Conservation (phyloP, 2,888 invertebrate species). For the Cheilosia soror region DNA sequence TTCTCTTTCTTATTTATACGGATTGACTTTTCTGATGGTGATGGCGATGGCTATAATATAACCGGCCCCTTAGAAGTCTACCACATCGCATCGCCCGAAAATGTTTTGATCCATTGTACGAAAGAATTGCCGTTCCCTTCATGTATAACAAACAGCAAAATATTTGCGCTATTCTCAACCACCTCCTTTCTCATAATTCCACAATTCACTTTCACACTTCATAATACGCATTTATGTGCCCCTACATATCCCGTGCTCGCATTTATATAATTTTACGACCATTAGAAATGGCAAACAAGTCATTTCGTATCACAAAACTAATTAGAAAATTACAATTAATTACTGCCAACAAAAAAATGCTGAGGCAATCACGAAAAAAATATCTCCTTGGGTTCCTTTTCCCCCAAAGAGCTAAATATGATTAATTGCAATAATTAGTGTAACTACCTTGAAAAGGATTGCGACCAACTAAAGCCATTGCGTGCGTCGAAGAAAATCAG, state of each 20-base stretch:
- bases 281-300: conserved; percentile 68
- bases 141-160: too few relatives aligned
- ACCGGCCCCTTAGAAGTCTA: too few relatives aligned
- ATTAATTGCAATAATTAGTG: conserved; percentile 74
- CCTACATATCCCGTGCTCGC: conserved; percentile 6
- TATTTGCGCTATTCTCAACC: too few relatives aligned
- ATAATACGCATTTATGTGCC: conserved; percentile 11
- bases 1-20: too few relatives aligned
- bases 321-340: conserved; percentile 59
- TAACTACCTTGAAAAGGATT: conserved; percentile 72
- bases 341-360: conserved; percentile 44
- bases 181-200: too few relatives aligned
- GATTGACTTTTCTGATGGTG: too few relatives aligned
- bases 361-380: conserved; percentile 5
- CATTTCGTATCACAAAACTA: conserved; percentile 46
- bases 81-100: too few relatives aligned
- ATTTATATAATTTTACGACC: conserved; percentile 62
- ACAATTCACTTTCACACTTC: too few relatives aligned
- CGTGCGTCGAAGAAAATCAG: conserved; percentile 17
- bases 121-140: too few relatives aligned
- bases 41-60: too few relatives aligned
- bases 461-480: conserved; percentile 24
- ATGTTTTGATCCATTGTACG: too few relatives aligned
- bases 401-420: conserved; percentile 60
- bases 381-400: background rate